These are phyloP conservation scores for Cyanoderma ruficeps DNA, from an alignment of 2,113 vertebrate species.

Conservation along the genomic window DNA sequence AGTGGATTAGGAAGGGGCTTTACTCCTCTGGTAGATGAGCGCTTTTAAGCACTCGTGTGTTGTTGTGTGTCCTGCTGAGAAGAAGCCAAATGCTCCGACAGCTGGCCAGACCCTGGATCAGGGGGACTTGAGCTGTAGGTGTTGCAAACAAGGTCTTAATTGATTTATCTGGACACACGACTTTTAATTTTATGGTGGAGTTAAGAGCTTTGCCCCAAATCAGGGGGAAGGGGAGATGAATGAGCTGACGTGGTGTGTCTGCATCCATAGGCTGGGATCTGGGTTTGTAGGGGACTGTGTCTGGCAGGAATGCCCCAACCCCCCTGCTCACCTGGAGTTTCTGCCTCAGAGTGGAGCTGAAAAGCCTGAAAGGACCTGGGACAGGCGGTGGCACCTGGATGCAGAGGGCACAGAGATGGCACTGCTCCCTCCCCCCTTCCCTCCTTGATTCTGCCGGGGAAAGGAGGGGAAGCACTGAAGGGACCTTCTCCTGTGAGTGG, in stretches of 20 bases:
- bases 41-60: background rate
- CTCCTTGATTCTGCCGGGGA: accelerated
- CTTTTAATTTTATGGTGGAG: conserved; percentile 17
- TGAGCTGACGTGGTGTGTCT: accelerated
- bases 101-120: background rate
- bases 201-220: background rate
- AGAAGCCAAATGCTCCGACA: conserved; percentile 21
- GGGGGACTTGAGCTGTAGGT: conserved; percentile 25
- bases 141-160: conserved; percentile 52
- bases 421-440: background rate
- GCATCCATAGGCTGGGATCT: accelerated
- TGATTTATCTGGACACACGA: conserved; percentile 13
- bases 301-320: background rate
- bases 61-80: conserved; percentile 40
- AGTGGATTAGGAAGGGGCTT: conserved; percentile 50
- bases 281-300: background rate
- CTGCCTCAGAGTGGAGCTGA: background rate
- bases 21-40: background rate
- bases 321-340: background rate
- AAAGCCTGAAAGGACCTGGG: accelerated
- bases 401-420: accelerated
- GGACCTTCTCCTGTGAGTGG: background rate
- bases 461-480: background rate
- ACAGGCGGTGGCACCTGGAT: background rate
- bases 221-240: background rate